A percentile compares a stretch with the other conserved stretches of the same genome.
These are phyloP conservation scores for Babyrousa celebensis DNA, from an alignment of 2,797 vertebrate genomes.

Conservation along the genomic window DNA sequence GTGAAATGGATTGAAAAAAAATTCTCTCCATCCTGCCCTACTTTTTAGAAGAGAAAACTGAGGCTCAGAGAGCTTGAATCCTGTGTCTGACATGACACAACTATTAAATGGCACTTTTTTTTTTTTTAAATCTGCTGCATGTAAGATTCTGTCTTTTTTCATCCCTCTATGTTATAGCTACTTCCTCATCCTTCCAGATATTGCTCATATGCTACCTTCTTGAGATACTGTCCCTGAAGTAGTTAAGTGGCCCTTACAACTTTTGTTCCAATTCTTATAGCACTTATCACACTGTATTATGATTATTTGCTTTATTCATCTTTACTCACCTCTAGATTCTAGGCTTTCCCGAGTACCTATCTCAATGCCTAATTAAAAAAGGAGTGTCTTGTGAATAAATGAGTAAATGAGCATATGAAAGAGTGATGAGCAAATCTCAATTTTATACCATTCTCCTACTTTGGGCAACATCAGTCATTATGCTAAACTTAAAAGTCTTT, in stretches of 20 bases:
- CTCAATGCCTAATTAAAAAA: not conserved
- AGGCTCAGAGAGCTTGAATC: not conserved
- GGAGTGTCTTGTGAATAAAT: not conserved
- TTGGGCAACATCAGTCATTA: not conserved
- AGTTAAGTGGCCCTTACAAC: not conserved
- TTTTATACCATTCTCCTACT: not conserved
- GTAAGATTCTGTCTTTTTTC: not conserved
- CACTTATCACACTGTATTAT: not conserved
- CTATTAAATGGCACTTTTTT: not conserved
- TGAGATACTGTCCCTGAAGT: slow-evolving; percentile 29
- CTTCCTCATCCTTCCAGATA: not conserved
- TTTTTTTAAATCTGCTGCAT: not conserved
- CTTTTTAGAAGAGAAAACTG: slow-evolving; percentile 39
- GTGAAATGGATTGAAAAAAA: not conserved
- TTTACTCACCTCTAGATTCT: slow-evolving; percentile 14
- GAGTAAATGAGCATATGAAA: slow-evolving; percentile 24
- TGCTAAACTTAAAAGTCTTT: slow-evolving; percentile 12
- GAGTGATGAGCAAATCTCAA: not conserved
- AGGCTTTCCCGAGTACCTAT: not conserved
- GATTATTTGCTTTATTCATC: slow-evolving; percentile 6
- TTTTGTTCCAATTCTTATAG: slow-evolving; percentile 28
- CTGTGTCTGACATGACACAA: not conserved
- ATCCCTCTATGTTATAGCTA: not conserved
- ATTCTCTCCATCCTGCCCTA: not conserved
- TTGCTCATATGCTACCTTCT: not conserved